Evolutionary conservation across 2,888 invertebrate species (phyloP).

Genomic region (Leucania comma): DNA sequence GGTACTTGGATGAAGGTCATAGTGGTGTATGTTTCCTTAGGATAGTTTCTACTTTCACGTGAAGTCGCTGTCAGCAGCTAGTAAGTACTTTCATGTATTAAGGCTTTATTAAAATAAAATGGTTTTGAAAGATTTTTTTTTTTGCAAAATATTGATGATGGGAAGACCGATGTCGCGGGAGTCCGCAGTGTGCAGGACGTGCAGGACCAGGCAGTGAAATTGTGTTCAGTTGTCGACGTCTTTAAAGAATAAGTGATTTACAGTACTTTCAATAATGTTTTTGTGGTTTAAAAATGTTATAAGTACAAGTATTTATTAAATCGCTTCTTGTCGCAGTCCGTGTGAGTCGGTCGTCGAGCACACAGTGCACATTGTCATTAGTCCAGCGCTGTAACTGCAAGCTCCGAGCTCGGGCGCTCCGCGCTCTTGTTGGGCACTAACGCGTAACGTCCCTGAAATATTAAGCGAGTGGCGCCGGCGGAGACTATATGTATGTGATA

Average conservation of each 20-base stretch:
- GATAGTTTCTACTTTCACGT: too few relatives aligned
- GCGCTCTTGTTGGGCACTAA: conserved; percentile 6
- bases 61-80: too few relatives aligned
- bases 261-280: neutral
- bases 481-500: neutral
- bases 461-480: conserved; percentile 11
- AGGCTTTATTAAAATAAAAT: too few relatives aligned
- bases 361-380: conserved; percentile 7
- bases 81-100: too few relatives aligned
- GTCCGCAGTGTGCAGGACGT: neutral
- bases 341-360: neutral
- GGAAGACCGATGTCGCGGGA: neutral
- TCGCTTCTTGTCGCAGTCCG: neutral
- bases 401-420: conserved; percentile 2
- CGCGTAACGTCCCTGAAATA: conserved; percentile 19
- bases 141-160: neutral
- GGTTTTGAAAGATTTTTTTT: too few relatives aligned
- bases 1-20: too few relatives aligned
- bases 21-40: too few relatives aligned
- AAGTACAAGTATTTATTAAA: neutral
- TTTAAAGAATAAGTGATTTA: neutral
- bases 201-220: neutral
- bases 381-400: conserved; percentile 15
- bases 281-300: neutral
- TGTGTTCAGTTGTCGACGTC: neutral